phyloP scores from a whole-genome alignment of 2,888 invertebrate species.

The Cremastinae sp. region DNA sequence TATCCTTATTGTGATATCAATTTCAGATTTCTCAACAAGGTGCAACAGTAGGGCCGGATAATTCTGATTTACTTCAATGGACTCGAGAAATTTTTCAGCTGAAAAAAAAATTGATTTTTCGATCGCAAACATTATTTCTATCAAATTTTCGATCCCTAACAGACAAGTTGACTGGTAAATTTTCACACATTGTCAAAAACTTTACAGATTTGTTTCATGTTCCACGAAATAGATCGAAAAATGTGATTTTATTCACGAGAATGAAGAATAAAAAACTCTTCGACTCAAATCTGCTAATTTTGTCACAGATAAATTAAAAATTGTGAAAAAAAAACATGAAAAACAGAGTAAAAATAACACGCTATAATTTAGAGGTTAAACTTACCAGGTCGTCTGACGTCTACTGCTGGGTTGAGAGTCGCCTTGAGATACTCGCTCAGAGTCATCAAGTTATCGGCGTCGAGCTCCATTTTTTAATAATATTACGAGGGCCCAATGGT shows the following conservation, averaged over 20 bases:
- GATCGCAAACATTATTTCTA: not conserved
- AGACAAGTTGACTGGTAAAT: constrained; percentile 46
- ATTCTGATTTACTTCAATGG: constrained; percentile 94
- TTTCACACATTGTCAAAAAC: constrained; percentile 30
- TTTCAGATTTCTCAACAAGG: constrained; percentile 90
- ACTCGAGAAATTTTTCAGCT: constrained; percentile 96
- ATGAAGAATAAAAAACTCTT: too few relatives aligned
- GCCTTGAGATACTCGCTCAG: constrained; percentile 92
- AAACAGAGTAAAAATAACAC: constrained; percentile 1
- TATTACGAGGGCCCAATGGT: constrained; percentile 3
- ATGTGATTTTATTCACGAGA: too few relatives aligned
- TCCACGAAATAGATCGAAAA: too few relatives aligned
- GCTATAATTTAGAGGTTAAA: constrained; percentile 64
- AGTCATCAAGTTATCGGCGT: constrained; percentile 91
- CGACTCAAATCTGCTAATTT: too few relatives aligned
- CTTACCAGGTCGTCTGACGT: constrained; percentile 91
- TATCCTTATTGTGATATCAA: constrained; percentile 91
- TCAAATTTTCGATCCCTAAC: too few relatives aligned
- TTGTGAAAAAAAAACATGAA: not conserved
- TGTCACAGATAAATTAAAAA: too few relatives aligned
- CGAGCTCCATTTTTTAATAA: constrained; percentile 88
- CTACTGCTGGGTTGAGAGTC: constrained; percentile 92
- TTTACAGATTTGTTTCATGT: too few relatives aligned
- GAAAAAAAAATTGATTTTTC: constrained; percentile 70
- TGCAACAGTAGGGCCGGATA: constrained; percentile 93